A percentile compares a stretch with the other conserved stretches of the same genome.
These are phyloP conservation scores for Hemitrygon akajei DNA, from an alignment of 2,797 vertebrate genomes.

Conservation along the genomic window DNA sequence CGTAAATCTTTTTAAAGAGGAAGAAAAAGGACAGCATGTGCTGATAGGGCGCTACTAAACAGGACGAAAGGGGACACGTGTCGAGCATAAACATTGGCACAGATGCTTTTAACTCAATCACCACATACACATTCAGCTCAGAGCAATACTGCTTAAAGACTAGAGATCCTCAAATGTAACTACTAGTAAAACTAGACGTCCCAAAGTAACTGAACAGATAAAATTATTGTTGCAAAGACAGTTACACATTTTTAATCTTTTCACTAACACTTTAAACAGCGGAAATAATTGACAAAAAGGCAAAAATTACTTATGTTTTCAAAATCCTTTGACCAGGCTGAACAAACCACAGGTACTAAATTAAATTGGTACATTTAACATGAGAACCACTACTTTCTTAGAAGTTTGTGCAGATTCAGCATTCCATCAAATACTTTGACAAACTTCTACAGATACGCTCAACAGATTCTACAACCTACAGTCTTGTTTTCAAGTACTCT, in stretches of 20 bases:
- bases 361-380: no score
- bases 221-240: not conserved
- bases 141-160: not conserved
- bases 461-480: no score
- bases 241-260: not conserved
- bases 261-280: not conserved
- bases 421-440: no score
- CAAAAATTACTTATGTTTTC: no score
- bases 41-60: not conserved
- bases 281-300: not conserved
- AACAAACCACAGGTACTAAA: not conserved
- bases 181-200: not conserved
- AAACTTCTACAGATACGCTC: no score
- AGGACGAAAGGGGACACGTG: not conserved
- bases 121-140: not conserved
- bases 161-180: not conserved
- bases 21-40: not conserved
- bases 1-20: not conserved
- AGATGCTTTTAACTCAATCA: not conserved
- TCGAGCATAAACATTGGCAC: not conserved
- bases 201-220: not conserved
- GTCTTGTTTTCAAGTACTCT: no score
- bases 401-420: no score
- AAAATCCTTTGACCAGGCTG: not conserved
- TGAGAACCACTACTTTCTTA: no score